Conservation (phyloP, 2,888 invertebrate species). For the Glyphotaelius pellucidus region DNA sequence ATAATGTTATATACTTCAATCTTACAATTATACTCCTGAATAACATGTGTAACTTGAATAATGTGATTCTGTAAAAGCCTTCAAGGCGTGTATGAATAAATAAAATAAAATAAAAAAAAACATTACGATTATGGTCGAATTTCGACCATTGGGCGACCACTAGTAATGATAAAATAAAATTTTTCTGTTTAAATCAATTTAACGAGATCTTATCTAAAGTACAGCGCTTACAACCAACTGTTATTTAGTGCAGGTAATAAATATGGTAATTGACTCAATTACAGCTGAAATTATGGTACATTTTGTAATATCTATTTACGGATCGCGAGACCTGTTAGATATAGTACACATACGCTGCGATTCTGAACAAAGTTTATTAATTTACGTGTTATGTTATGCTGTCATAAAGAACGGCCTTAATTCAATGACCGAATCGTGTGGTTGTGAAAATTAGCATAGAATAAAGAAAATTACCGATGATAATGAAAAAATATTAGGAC, state of each 20-base stretch:
- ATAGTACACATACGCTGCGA: not conserved
- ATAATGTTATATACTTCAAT: too few relatives aligned
- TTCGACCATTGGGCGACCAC: too few relatives aligned
- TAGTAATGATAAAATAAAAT: not conserved
- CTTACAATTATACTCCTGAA: too few relatives aligned
- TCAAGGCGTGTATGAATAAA: too few relatives aligned
- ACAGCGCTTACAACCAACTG: not conserved
- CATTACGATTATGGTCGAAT: too few relatives aligned
- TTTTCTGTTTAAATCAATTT: not conserved
- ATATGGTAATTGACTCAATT: not conserved
- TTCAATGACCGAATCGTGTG: not conserved
- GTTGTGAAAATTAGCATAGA: not conserved
- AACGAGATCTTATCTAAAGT: not conserved
- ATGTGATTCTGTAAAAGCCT: too few relatives aligned
- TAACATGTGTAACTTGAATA: too few relatives aligned
- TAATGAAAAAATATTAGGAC: not conserved
- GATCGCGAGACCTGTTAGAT: not conserved
- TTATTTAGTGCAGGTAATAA: not conserved
- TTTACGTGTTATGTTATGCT: not conserved
- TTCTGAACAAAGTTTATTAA: not conserved
- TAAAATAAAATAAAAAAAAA: too few relatives aligned
- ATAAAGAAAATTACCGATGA: not conserved
- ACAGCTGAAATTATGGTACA: not conserved
- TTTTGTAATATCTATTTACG: not conserved
- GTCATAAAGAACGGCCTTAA: not conserved